phyloP scores from a whole-genome alignment of 2,113 vertebrate species.

The Trochalopteron elliotii region DNA sequence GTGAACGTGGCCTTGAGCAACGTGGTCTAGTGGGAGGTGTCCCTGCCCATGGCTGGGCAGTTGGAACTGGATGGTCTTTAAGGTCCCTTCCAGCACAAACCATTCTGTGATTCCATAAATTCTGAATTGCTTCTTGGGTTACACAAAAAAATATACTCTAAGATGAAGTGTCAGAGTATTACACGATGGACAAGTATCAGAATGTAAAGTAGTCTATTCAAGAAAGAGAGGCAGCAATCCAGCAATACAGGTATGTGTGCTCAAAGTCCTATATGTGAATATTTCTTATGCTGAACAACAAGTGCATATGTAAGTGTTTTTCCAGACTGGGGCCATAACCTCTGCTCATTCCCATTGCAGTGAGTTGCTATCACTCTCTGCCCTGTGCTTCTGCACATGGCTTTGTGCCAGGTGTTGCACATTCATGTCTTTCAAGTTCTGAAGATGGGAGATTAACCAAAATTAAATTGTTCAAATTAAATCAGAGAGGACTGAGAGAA shows the following conservation, averaged over 20 bases:
- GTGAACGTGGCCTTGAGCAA: neutral
- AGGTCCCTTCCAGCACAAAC: neutral
- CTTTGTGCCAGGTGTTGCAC: neutral
- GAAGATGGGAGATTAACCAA: neutral
- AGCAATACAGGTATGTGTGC: neutral
- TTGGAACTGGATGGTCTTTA: neutral
- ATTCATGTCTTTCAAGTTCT: slow-evolving; percentile 9
- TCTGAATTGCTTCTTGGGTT: neutral
- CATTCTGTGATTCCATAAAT: neutral
- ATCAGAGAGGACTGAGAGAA: slow-evolving; percentile 16
- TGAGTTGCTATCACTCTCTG: neutral
- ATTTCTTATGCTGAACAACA: neutral
- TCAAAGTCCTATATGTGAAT: neutral
- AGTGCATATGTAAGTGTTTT: neutral
- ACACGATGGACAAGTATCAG: neutral
- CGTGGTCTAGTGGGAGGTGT: neutral
- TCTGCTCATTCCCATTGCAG: neutral
- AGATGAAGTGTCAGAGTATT: neutral
- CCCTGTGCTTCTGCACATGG: neutral
- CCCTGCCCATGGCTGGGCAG: neutral
- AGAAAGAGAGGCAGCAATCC: neutral
- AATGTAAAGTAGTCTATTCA: neutral
- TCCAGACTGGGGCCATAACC: neutral
- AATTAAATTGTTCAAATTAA: slow-evolving; percentile 43
- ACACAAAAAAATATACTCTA: neutral